Evolutionary conservation across 1,140 invertebrate genomes (phyloP).

Genomic region (Panagrolaimus sp.): DNA sequence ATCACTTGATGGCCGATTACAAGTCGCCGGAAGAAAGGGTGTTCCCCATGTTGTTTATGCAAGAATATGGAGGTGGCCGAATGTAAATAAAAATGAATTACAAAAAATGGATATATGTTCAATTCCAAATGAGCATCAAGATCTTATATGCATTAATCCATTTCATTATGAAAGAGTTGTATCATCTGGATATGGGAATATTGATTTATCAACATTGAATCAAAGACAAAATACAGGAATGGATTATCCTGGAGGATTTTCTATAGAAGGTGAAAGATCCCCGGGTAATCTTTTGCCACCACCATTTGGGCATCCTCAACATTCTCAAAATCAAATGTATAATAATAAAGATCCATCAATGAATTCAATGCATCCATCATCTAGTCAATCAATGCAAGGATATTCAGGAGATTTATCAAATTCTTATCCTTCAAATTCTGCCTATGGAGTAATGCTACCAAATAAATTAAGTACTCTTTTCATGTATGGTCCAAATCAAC

Average conservation of each 20-base stretch:
- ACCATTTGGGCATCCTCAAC: no score
- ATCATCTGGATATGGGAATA: constrained; percentile 69
- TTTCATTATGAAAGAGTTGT: constrained; percentile 99
- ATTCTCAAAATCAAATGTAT: no score
- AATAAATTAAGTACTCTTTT: constrained; percentile 20
- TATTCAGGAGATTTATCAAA: no score
- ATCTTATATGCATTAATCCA: constrained; percentile 90
- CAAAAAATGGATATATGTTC: constrained; percentile 95
- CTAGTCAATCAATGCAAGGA: no score
- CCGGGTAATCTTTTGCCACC: no score
- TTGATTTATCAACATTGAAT: background rate
- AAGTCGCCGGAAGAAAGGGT: constrained; percentile 93
- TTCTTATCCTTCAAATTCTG: no score
- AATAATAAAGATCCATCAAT: no score
- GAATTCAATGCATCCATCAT: no score
- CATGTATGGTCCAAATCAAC: constrained; percentile 46
- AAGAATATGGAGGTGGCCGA: constrained; percentile 97
- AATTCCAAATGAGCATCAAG: constrained; percentile 64
- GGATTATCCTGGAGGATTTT: no score
- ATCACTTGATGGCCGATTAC: constrained; percentile 89
- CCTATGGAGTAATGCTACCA: no score
- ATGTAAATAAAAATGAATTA: constrained; percentile 96
- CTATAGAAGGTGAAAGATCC: no score
- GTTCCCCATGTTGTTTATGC: constrained; percentile 99
- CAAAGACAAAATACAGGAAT: background rate